Evolutionary conservation across 2,797 vertebrate genomes (phyloP), one percentile per base, ranked within the genome.

Genomic region (Microcaecilia unicolor): DNA sequence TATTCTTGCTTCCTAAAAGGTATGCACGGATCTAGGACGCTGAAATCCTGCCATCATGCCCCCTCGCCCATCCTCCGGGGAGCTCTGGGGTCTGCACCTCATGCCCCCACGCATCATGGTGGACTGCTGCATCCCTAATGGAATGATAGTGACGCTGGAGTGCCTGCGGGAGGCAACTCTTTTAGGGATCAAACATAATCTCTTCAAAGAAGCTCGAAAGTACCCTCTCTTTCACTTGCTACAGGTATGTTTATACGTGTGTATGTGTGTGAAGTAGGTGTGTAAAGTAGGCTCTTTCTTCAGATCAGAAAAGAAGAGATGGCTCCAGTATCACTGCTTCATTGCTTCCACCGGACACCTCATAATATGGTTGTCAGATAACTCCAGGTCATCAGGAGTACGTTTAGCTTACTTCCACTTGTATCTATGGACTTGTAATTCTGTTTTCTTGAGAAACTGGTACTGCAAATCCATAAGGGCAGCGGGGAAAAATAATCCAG

Each of bases 71-170:
- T 84, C 80, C 0, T 86, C 83, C 13, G 81, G 81, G 33, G 83
- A 86, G 39, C 56, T 86, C 41, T 86, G 81, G 83, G 83, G 83
- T 7, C 77, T 86, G 8, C 83, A 85, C 36, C 62, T 86, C 47
- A 86, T 86, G 83, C 83, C 80, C 48, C 83, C 83, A 1, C 72
- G 78, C 22, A 85, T 85, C 59, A 70, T 78, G 62, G 83, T 86
- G 61, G 83, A 86, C 50, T 86, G 83, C 62, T 83, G 80, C 47
- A 67, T 86, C 9, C 83, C 83, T 37, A 85, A 83, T 1, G 80
- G 83, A 26, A 74, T 87, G 73, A 63, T 87, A 55, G 83, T 85
- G 33, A 83, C 74, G 15, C 63, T 87, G 15, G 84, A 87, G 55
- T 87, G 84, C 37, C 62, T 87, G 40, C 64, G 84, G 13, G 83